These are phyloP conservation scores for Drosophila affinis DNA, from an alignment of 2,888 invertebrate species.

Conservation along the genomic window DNA sequence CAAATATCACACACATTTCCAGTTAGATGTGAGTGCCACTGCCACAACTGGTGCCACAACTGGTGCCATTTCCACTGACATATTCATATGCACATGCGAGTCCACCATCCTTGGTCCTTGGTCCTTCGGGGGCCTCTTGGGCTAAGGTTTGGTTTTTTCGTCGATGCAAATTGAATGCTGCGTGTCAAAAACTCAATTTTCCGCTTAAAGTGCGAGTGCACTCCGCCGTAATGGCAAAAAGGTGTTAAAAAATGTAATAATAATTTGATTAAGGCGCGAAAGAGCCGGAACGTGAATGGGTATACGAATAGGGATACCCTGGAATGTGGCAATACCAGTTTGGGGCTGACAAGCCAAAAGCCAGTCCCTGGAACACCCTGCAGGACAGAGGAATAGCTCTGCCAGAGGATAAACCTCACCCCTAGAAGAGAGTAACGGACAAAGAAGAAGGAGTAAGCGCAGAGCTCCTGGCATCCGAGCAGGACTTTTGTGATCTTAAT, in stretches of 20 bases:
- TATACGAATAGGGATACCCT: neutral
- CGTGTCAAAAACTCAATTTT: constrained; percentile 19
- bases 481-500: too few species aligned
- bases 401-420: too few species aligned
- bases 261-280: neutral
- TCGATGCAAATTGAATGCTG: constrained; percentile 39
- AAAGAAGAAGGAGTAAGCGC: too few species aligned
- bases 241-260: neutral
- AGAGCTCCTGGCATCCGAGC: too few species aligned
- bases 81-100: constrained; percentile 3
- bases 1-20: constrained; percentile 6
- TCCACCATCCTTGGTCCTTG: neutral
- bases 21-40: neutral
- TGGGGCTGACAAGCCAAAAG: too few species aligned
- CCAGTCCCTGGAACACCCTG: too few species aligned
- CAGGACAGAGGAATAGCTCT: too few species aligned
- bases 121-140: constrained; percentile 1
- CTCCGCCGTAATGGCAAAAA: constrained; percentile 29
- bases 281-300: neutral
- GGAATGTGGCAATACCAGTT: too few species aligned
- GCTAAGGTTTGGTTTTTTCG: neutral
- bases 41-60: neutral
- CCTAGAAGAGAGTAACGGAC: too few species aligned
- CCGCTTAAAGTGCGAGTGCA: constrained; percentile 30
- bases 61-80: neutral